Evolutionary conservation across 2,888 invertebrate genomes (phyloP).

Genomic region (Habrosyne pyritoides): DNA sequence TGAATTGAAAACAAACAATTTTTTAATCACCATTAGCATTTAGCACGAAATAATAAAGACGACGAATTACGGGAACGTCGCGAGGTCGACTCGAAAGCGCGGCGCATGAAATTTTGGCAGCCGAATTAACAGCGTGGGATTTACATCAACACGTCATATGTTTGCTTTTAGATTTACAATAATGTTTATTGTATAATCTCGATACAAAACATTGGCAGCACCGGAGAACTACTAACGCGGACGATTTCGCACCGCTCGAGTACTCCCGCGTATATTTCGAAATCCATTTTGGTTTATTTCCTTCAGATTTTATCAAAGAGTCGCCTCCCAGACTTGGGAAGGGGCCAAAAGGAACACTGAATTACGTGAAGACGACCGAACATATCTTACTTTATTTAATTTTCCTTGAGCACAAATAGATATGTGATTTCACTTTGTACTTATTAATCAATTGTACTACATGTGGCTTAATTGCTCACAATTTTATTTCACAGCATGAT

Average conservation of each 20-base stretch:
- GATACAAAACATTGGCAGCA: constrained; percentile 41
- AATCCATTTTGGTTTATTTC: constrained; percentile 45
- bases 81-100: constrained; percentile 49
- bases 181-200: constrained; percentile 31
- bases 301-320: constrained; percentile 54
- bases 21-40: constrained; percentile 40
- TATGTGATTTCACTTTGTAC: constrained; percentile 25
- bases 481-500: constrained; percentile 21
- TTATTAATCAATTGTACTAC: constrained; percentile 17
- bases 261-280: constrained; percentile 44
- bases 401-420: constrained; percentile 41
- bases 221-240: constrained; percentile 29
- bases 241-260: constrained; percentile 20
- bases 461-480: constrained; percentile 16
- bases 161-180: constrained; percentile 50
- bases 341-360: constrained; percentile 60
- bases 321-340: constrained; percentile 57
- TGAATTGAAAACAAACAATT: constrained; percentile 25
- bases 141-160: constrained; percentile 43
- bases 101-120: constrained; percentile 76
- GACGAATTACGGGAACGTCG: constrained; percentile 43
- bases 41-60: constrained; percentile 41
- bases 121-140: constrained; percentile 51
- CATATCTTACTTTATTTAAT: constrained; percentile 32
- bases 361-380: constrained; percentile 32